phyloP scores from a whole-genome alignment of 2,797 vertebrate genomes.

The Coilia nasus region DNA sequence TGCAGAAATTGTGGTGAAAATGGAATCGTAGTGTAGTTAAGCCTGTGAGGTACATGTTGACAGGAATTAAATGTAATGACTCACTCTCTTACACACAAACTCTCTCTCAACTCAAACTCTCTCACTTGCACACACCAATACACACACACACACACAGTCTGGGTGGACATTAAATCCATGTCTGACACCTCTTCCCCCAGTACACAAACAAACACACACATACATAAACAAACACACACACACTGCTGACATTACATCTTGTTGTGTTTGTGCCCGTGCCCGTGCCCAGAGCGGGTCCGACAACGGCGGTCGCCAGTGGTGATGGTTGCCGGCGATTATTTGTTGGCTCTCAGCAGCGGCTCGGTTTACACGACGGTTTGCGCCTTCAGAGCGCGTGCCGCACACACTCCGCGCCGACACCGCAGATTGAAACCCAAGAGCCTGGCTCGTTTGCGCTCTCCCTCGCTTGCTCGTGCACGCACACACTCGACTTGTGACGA shows the following conservation, averaged over 20 bases:
- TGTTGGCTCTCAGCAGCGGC: constrained; percentile 47
- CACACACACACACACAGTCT: no score
- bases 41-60: not conserved
- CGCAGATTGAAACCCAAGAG: not conserved
- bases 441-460: not conserved
- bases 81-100: not conserved
- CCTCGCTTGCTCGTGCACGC: no score
- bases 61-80: not conserved
- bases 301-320: not conserved
- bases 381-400: not conserved
- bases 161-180: no score
- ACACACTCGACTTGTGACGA: no score
- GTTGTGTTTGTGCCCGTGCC: not conserved
- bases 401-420: not conserved
- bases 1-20: not conserved
- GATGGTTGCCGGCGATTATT: constrained; percentile 41
- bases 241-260: not conserved
- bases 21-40: no score
- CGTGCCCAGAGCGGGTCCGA: not conserved
- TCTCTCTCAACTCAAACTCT: not conserved
- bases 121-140: no score
- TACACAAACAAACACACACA: not conserved
- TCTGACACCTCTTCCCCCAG: no score
- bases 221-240: not conserved
- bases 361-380: constrained; percentile 30